Conservation (phyloP, 2,113 vertebrate species). For the Orycteropus afer region DNA sequence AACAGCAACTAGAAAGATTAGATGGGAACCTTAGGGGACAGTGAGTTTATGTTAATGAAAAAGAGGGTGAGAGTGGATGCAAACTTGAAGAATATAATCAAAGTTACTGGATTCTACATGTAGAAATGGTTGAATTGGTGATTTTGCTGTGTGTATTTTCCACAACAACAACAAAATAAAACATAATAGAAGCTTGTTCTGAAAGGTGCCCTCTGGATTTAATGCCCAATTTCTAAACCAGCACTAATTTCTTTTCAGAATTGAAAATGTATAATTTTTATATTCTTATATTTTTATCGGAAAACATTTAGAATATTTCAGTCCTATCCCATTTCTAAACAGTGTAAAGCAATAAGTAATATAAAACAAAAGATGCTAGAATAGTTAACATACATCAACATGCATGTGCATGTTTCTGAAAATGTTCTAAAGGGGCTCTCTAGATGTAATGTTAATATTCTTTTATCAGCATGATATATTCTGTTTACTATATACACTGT, state of each 20-base stretch:
- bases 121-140: neutral
- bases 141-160: neutral
- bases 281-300: slow-evolving; percentile 12
- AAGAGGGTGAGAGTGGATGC: neutral
- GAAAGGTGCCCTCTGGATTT: slow-evolving; percentile 38
- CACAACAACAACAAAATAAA: neutral
- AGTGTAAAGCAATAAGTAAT: neutral
- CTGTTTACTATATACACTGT: neutral
- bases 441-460: neutral
- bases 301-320: slow-evolving; percentile 11
- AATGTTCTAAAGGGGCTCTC: neutral
- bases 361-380: neutral
- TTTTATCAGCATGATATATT: neutral
- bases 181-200: slow-evolving; percentile 26
- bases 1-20: neutral
- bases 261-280: slow-evolving; percentile 10
- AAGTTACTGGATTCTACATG: neutral
- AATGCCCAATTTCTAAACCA: neutral
- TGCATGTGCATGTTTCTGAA: neutral
- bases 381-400: neutral
- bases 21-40: too few relatives aligned
- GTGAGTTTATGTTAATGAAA: neutral
- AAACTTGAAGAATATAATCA: neutral
- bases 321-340: neutral
- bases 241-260: slow-evolving; percentile 23